Base-by-base conservation (phyloP, 1,140 invertebrate genomes). In the Druon quercuslanigerum region DNA sequence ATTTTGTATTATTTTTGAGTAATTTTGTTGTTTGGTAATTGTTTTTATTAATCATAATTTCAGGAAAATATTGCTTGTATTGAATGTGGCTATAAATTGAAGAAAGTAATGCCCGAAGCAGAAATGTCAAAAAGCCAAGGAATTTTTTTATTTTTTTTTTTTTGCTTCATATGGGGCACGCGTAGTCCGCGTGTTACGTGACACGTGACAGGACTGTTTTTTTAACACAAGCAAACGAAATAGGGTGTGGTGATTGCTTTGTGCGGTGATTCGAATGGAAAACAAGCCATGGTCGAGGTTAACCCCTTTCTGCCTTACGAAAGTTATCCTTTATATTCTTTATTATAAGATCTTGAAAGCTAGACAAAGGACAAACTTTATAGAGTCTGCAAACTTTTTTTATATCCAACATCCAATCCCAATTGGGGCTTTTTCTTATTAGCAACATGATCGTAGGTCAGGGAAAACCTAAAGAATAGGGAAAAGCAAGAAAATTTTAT, bases 131-230 rank as follows among this genome's bases (percentile, higher is more conserved):
- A 76, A 71, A 71, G 51, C n/a, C 71, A 70, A 71, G 71, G 54
- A 71, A 72, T 73, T 71, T 40, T 57, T 73, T 73, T 50, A 78
- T 71, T 79, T 79, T 79, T 71, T 79, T 79, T 79, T 82, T 72
- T 56, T 79, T 71, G 77, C 79, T 81, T 79, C 76, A 76, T 66
- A 81, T 80, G 75, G 78, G 77, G 73, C 33, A 72, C 75, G 73
- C 80, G 80, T 80, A 75, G n/a, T 52, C n/a, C 51, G 57, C 72
- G 70, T 77, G 75, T 79, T 80, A 84, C 78, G 83, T 84, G 79
- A 81, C 74, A 77, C 76, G 79, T 51, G 76, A 78, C 72, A 74
- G 71, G 66, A 78, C 51, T 66, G 19, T 12, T 77, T 73, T n/a
- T 5, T 12, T 33, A 66, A 20, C 25, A 33, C 33, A 66, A 66